phyloP scores from a whole-genome alignment of 2,113 vertebrate species.

The Campylorhamphus procurvoides region DNA sequence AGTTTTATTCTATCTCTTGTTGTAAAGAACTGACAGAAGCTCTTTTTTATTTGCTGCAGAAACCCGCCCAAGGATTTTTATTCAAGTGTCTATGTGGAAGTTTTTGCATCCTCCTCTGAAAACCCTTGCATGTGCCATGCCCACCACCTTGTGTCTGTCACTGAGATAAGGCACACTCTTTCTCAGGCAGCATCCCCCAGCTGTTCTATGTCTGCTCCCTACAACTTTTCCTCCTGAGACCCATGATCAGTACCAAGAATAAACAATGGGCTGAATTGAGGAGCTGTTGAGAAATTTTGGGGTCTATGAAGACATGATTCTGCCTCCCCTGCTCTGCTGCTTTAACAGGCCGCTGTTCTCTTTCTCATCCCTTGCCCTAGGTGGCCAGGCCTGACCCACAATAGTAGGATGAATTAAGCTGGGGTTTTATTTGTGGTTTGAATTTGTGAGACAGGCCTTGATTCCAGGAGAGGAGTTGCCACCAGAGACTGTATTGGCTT shows the following conservation, averaged over 20 bases:
- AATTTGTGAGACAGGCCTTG: not conserved
- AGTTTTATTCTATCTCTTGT: not conserved
- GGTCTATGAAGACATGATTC: not conserved
- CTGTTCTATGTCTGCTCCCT: not conserved
- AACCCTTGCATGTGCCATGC: not conserved
- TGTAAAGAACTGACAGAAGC: no score
- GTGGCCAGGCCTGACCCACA: not conserved
- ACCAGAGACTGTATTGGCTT: not conserved
- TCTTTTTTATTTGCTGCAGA: not conserved
- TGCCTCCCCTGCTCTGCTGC: rapidly evolving
- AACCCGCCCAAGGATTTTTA: not conserved
- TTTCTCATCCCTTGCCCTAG: not conserved
- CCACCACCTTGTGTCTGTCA: not conserved
- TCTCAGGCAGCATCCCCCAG: not conserved
- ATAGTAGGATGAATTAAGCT: not conserved
- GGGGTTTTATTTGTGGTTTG: not conserved
- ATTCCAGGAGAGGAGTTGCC: rapidly evolving
- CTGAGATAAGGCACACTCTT: not conserved
- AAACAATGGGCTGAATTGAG: not conserved
- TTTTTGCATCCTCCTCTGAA: not conserved
- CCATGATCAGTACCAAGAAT: not conserved
- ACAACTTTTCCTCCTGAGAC: not conserved
- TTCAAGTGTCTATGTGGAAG: not conserved
- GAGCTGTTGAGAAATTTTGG: not conserved
- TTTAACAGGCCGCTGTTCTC: not conserved